Base-by-base conservation (phyloP, 2,888 invertebrate genomes). In the Caenorhabditis sp. region DNA sequence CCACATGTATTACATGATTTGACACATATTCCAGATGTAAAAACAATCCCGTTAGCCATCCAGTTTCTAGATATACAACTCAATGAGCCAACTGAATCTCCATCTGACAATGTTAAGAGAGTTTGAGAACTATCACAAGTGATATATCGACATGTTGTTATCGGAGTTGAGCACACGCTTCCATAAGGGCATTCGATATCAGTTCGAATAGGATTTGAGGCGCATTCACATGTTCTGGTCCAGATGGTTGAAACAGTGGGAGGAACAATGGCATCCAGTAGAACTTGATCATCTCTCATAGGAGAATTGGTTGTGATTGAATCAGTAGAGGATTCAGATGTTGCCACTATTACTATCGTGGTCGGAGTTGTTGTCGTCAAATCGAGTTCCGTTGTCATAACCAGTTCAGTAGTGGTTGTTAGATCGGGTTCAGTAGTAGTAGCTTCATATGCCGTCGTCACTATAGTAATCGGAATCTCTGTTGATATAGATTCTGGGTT, bases 1-100 rank as follows among this genome's bases (percentile, higher is more conserved):
- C 5, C 21, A 36, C 65, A 66, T 1, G 54, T 31, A 2, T 52
- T 23, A 26, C 65, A 66, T 1, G 53, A 56, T 26, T 56, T 56
- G 1, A 27, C 17, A 56, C 56, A 56, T 3, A 17, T 56, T 17
- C 8, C 56, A 4, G 21, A 20, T 20, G 21, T 17, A 52, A 7
- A 52, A 7, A 21, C 23, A 23, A 23, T 21, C 21, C 52, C 52
- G 7, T 52, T 12, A 23, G 5, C 3, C 1, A 12, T 21, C 23
- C 21, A 52, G 3, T 23, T 23, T 7, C 23, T 21, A 52, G 2
- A 2, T 4, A 17, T n/a, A 52, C 52, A 52, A 4, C 3, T 23
- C 21, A 52, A 21, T n/a, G 21, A 8, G 4, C 3, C 10, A 21
- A 52, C 52, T 3, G 14, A 3, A 12, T 43, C 43, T 43, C 43